phyloP scores from a whole-genome alignment of 1,140 invertebrate species.

The Leptonema lineaticorne region DNA sequence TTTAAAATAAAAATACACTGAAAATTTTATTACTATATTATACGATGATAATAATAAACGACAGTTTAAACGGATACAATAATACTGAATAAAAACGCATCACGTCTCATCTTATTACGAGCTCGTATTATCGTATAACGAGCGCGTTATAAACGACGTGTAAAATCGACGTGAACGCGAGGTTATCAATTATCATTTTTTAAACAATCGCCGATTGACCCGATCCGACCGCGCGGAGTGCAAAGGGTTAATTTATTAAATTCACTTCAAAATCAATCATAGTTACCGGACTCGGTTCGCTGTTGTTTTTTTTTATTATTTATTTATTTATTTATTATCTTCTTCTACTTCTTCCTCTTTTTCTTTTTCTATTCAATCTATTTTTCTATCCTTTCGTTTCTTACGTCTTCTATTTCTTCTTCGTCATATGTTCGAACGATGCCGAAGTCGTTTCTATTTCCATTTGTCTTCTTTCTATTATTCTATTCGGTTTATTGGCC shows the following conservation, averaged over 20 bases:
- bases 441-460: no score
- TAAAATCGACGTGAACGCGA: background rate
- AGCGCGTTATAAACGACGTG: constrained; percentile 6
- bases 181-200: constrained; percentile 18
- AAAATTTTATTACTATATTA: background rate
- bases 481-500: no score
- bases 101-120: no score
- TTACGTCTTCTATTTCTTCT: no score
- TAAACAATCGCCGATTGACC: constrained; percentile 16
- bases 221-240: constrained; percentile 11
- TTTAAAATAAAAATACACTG: background rate
- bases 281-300: background rate
- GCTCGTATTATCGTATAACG: background rate
- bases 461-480: no score
- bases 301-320: background rate
- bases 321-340: background rate
- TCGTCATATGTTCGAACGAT: no score
- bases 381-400: no score
- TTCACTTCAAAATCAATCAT: constrained; percentile 10
- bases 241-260: constrained; percentile 19
- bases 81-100: no score
- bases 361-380: no score
- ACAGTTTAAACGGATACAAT: no score
- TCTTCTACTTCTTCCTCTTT: no score
- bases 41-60: no score